Evolutionary conservation across 2,888 invertebrate species (phyloP), one percentile per base, ranked within the genome.

Genomic region (Drosophila kuntzei): DNA sequence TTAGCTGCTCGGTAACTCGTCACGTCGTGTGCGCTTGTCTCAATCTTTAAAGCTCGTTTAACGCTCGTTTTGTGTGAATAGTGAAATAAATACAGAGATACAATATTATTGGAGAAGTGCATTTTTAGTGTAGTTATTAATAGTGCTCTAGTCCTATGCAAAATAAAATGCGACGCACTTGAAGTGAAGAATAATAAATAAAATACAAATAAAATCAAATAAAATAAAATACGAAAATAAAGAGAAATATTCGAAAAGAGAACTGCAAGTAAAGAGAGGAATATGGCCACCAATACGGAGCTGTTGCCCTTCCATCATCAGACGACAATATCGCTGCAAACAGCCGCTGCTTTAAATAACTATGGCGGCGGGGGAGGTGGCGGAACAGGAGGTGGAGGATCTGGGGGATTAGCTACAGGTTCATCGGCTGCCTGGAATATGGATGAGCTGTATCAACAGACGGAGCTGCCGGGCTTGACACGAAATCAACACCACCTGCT

Each of bases 401-500:
- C n/a, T 2, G 75, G 76, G 1, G 71, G 67, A 4, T 18, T 58
- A 8, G 14, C 46, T 8, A 76, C 77, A 0, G 79, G 67, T 22
- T 76, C 76, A 14, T 64, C 57, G 29, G 79, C 72, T 72, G 82
- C 57, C 79, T 71, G 90, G 89, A 81, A 75, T 60, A 76, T 87
- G 90, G 90, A 91, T 49, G 91, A 91, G 75, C 89, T 91, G 27
- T 91, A 91, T 76, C 92, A 91, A 90, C 92, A 92, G 90, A 92
- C 92, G 76, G 92, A 92, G 76, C 76, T 92, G 78, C 92, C 92
- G 58, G 91, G 91, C 63, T 85, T 90, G 83, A 92, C 91, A 69
- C 90, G 91, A 62, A 89, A 90, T 71, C 90, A 90, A 37, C 92
- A 92, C 83, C 92, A 91, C 85, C 87, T 92, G 85, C 90, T 92